A percentile compares a stretch with the other conserved stretches of the same genome.
These are phyloP conservation scores for Pantelozetes paolii DNA, from an alignment of 2,888 invertebrate species.

Conservation along the genomic window DNA sequence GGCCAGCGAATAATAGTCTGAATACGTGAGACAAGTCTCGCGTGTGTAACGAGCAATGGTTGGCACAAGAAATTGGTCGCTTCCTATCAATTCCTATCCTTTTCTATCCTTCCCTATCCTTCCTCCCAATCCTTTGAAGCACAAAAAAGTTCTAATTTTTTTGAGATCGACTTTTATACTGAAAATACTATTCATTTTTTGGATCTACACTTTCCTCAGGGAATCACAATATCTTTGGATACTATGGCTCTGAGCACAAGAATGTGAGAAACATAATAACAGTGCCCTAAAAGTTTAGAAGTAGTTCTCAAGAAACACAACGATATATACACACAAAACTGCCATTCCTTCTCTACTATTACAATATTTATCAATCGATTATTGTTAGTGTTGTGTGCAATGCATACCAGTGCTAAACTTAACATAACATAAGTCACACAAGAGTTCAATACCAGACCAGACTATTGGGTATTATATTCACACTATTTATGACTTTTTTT, in stretches of 20 bases:
- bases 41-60: conserved; percentile 18
- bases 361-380: conserved; percentile 32
- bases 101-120: conserved; percentile 3
- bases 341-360: background rate
- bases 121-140: too few species aligned
- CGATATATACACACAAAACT: background rate
- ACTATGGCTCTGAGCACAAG: conserved; percentile 13
- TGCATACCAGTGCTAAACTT: conserved; percentile 16
- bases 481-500: too few species aligned
- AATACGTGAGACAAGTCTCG: conserved; percentile 18
- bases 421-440: background rate
- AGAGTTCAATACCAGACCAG: background rate
- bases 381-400: conserved; percentile 24
- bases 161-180: conserved; percentile 24
- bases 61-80: conserved; percentile 32
- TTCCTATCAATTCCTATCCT: conserved; percentile 4
- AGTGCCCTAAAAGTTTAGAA: conserved; percentile 18
- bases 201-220: conserved; percentile 19
- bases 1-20: conserved; percentile 10
- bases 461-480: too few species aligned
- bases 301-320: background rate
- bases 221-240: conserved; percentile 20
- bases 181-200: conserved; percentile 24
- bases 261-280: conserved; percentile 35
- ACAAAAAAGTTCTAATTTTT: conserved; percentile 16